Conservation (phyloP, 2,797 vertebrate genomes). For the Propithecus perrieri region DNA sequence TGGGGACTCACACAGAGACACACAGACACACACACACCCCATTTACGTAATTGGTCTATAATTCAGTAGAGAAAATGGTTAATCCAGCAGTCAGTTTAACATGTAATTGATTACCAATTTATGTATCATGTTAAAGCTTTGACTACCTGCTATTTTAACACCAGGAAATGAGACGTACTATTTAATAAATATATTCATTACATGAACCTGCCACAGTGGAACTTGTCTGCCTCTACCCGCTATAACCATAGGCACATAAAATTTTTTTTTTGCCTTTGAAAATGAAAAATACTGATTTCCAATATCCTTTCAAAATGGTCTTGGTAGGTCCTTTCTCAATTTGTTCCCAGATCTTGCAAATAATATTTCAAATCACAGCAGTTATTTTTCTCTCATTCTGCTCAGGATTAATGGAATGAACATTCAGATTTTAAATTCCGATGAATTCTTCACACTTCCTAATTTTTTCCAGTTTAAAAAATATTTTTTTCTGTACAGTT, state of each 20-base stretch:
- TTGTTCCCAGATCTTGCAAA: constrained; percentile 32
- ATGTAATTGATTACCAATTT: not conserved
- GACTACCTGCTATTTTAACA: constrained; percentile 19
- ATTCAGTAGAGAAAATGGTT: constrained; percentile 31
- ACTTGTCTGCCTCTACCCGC: not conserved
- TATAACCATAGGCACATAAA: not conserved
- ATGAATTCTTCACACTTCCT: not conserved
- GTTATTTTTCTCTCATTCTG: constrained; percentile 28
- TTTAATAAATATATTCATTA: constrained; percentile 27
- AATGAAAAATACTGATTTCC: constrained; percentile 22
- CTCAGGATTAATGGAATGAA: not conserved
- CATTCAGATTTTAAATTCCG: not conserved
- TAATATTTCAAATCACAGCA: not conserved
- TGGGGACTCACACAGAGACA: too few relatives aligned
- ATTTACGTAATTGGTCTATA: not conserved
- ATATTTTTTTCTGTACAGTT: not conserved
- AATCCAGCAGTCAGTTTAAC: not conserved
- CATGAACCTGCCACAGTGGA: not conserved
- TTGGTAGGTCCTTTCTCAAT: not conserved
- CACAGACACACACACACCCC: too few relatives aligned
- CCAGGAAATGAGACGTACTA: constrained; percentile 6
- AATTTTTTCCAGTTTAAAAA: constrained; percentile 27
- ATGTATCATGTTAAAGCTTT: not conserved
- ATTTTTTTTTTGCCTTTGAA: constrained; percentile 31
- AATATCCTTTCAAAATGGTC: constrained; percentile 18